These are phyloP conservation scores for Leptoclinus maculatus DNA, from an alignment of 2,797 vertebrate genomes.

Conservation along the genomic window DNA sequence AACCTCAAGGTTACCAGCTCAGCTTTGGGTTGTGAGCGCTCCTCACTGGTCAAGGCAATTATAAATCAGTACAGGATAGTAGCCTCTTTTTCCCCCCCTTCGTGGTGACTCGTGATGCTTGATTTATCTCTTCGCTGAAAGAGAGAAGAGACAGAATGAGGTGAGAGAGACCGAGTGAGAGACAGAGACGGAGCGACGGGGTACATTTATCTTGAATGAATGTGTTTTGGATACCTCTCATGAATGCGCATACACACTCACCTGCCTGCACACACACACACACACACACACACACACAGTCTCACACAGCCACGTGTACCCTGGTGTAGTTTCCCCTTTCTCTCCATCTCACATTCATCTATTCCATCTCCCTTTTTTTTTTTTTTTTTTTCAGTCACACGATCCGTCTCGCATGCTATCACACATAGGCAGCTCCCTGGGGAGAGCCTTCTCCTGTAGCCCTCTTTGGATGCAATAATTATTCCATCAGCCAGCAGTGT, in stretches of 20 bases:
- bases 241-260: conserved; percentile 46
- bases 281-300: conserved; percentile 33
- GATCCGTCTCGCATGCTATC: conserved; percentile 77
- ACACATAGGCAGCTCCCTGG: conserved; percentile 83
- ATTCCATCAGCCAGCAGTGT: conserved; percentile 90
- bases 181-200: conserved; percentile 21
- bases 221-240: conserved; percentile 55
- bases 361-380: conserved; percentile 59
- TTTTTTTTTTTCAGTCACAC: conserved; percentile 66
- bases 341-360: conserved; percentile 75
- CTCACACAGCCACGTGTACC: conserved; percentile 63
- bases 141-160: conserved; percentile 55
- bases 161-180: conserved; percentile 42
- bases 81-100: conserved; percentile 6
- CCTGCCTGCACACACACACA: conserved; percentile 22
- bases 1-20: conserved; percentile 70
- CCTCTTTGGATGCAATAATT: conserved; percentile 90
- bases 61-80: conserved; percentile 37
- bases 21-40: conserved; percentile 31
- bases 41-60: conserved; percentile 43
- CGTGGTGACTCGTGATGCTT: conserved; percentile 31
- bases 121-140: conserved; percentile 51
- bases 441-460: conserved; percentile 85
- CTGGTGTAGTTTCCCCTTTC: conserved; percentile 55
- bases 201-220: conserved; percentile 66